Conservation (phyloP, 2,113 vertebrate species). For the Cisticola juncidis region DNA sequence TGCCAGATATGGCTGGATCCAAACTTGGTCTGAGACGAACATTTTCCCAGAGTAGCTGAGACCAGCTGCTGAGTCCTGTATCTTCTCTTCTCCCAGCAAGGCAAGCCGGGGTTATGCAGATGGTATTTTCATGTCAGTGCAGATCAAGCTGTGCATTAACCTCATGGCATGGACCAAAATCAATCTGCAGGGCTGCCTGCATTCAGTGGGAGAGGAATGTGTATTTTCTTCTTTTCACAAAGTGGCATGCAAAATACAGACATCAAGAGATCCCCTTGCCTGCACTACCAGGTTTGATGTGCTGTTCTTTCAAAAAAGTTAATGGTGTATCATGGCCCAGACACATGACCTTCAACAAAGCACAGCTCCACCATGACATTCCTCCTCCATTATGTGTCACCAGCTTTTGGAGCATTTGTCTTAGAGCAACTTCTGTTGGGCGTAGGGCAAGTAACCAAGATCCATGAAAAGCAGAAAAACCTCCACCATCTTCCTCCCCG, state of each 20-base stretch:
- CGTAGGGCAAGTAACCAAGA: background rate
- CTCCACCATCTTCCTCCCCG: rapidly evolving
- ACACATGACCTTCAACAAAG: background rate
- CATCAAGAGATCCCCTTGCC: background rate
- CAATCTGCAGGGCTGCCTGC: conserved; percentile 39
- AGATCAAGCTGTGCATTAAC: conserved; percentile 58
- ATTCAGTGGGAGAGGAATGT: background rate
- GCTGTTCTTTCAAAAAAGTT: background rate
- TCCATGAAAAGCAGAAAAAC: background rate
- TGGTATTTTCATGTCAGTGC: conserved; percentile 63
- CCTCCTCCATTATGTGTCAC: background rate
- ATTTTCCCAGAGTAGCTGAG: conserved; percentile 61
- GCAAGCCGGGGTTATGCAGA: conserved; percentile 48
- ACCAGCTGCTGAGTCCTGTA: conserved; percentile 60
- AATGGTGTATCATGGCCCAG: background rate
- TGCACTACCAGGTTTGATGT: background rate
- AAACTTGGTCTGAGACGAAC: conserved; percentile 42
- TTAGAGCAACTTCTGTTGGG: background rate
- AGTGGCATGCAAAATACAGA: background rate
- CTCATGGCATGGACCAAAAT: conserved; percentile 62
- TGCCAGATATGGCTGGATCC: conserved; percentile 53
- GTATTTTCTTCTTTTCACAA: background rate
- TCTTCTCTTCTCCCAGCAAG: conserved; percentile 39
- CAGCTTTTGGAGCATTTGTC: background rate
- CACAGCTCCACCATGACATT: background rate